Conservation (phyloP, 2,888 invertebrate species). For the Drosophila sordidula region DNA sequence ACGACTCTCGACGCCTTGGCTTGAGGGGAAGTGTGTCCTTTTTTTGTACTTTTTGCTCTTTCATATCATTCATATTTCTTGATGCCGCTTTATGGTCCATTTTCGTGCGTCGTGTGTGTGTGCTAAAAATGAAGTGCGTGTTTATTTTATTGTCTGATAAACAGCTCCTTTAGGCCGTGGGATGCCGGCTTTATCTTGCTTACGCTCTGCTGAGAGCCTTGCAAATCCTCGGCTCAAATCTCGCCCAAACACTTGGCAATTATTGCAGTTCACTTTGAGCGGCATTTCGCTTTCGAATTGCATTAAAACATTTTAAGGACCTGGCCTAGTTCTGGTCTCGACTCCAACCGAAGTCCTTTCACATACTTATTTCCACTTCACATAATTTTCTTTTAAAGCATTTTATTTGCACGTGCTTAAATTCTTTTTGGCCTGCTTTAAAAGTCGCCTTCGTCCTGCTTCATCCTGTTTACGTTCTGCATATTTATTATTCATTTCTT, state of each 20-base stretch:
- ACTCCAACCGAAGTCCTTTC: too few relatives aligned
- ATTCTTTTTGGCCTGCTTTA: background rate
- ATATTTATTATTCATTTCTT: conserved; percentile 69
- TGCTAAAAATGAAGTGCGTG: conserved; percentile 67
- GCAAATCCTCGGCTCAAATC: conserved; percentile 35
- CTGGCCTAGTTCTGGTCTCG: conserved; percentile 4
- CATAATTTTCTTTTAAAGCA: conserved; percentile 15
- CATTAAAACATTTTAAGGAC: background rate
- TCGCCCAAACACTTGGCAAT: conserved; percentile 18
- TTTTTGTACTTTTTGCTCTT: conserved; percentile 16
- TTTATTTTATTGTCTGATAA: conserved; percentile 81
- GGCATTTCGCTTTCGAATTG: background rate
- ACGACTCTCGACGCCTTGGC: conserved; percentile 65
- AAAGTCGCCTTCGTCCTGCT: background rate
- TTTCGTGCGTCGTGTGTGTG: conserved; percentile 23
- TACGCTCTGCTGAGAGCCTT: background rate
- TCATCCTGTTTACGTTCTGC: conserved; percentile 18
- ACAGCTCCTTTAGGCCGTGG: conserved; percentile 59
- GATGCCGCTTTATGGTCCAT: conserved; percentile 51
- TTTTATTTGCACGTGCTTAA: conserved; percentile 6
- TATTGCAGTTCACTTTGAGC: conserved; percentile 11
- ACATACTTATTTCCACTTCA: too few relatives aligned
- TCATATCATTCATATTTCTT: conserved; percentile 52
- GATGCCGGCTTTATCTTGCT: background rate
- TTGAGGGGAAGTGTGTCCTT: conserved; percentile 42